Conservation (phyloP, 92 coral and sea anemone genomes). For the Metridium senile region DNA sequence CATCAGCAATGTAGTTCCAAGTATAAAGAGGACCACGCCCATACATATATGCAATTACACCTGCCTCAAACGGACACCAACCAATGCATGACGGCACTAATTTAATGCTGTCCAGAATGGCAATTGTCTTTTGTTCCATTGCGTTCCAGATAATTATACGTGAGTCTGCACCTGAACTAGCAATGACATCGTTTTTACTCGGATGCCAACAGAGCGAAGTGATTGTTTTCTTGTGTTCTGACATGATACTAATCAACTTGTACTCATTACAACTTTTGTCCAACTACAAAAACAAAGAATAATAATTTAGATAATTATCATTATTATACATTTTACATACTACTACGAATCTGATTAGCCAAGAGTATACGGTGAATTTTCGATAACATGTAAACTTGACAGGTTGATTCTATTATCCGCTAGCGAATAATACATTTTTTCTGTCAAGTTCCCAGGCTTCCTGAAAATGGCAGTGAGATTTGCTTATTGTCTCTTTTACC, state of each 20-base stretch:
- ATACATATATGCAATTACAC: conserved; percentile 73
- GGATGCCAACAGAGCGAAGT: conserved; percentile 94
- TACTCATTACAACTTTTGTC: conserved; percentile 81
- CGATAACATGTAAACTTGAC: too few relatives aligned
- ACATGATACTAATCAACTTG: conserved; percentile 78
- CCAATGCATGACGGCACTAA: conserved; percentile 71
- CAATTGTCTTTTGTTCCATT: conserved; percentile 66
- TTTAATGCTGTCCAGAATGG: conserved; percentile 63
- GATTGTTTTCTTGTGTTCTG: conserved; percentile 92
- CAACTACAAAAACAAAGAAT: conserved; percentile 43
- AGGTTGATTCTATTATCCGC: too few relatives aligned
- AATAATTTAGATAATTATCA: not conserved
- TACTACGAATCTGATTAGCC: too few relatives aligned
- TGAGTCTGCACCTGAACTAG: conserved; percentile 85
- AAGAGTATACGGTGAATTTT: too few relatives aligned
- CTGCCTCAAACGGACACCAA: conserved; percentile 85
- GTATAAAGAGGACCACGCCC: conserved; percentile 90
- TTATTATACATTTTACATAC: too few relatives aligned
- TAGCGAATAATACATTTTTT: too few relatives aligned
- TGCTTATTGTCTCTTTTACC: too few relatives aligned
- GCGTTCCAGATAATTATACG: conserved; percentile 86
- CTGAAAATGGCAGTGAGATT: too few relatives aligned
- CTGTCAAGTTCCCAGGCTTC: too few relatives aligned
- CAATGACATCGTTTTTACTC: conserved; percentile 71
- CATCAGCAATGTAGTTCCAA: conserved; percentile 68